These are phyloP conservation scores for Dasypolia templi DNA, from an alignment of 2,888 invertebrate species.

Conservation along the genomic window DNA sequence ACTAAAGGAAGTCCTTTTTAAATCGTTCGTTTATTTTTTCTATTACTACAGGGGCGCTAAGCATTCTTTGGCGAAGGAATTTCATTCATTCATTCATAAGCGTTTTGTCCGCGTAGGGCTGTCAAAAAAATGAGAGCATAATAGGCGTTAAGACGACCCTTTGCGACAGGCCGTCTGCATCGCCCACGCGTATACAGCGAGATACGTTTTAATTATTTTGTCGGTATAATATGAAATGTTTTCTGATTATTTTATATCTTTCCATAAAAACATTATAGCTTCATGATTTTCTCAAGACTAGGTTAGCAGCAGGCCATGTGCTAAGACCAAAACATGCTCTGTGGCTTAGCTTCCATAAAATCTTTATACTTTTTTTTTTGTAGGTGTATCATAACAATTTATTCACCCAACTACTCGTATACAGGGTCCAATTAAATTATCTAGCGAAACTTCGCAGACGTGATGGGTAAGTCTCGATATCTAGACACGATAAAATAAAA, in stretches of 20 bases:
- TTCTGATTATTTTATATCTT: neutral
- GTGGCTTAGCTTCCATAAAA: neutral
- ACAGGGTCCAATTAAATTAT: too few relatives aligned
- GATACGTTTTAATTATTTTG: constrained; percentile 56
- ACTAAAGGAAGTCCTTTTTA: constrained; percentile 81
- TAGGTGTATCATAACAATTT: neutral
- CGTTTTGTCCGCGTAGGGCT: constrained; percentile 79
- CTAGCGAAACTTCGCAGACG: too few relatives aligned
- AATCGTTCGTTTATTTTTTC: constrained; percentile 73
- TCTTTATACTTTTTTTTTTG: neutral
- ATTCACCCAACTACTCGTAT: neutral
- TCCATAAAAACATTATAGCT: neutral
- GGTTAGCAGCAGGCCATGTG: neutral
- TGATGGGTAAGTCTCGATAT: too few relatives aligned
- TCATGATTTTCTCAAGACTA: neutral
- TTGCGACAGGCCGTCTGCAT: constrained; percentile 86
- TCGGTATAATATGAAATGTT: neutral
- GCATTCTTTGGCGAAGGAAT: constrained; percentile 78
- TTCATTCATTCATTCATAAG: constrained; percentile 86
- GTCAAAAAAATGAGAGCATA: constrained; percentile 75
- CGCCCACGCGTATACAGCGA: constrained; percentile 76
- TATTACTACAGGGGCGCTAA: constrained; percentile 83
- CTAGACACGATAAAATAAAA: too few relatives aligned
- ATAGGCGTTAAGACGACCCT: constrained; percentile 77
- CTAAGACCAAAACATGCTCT: too few relatives aligned